These are phyloP conservation scores for Chydorus sphaericus DNA, from an alignment of 2,888 invertebrate species.

Conservation along the genomic window DNA sequence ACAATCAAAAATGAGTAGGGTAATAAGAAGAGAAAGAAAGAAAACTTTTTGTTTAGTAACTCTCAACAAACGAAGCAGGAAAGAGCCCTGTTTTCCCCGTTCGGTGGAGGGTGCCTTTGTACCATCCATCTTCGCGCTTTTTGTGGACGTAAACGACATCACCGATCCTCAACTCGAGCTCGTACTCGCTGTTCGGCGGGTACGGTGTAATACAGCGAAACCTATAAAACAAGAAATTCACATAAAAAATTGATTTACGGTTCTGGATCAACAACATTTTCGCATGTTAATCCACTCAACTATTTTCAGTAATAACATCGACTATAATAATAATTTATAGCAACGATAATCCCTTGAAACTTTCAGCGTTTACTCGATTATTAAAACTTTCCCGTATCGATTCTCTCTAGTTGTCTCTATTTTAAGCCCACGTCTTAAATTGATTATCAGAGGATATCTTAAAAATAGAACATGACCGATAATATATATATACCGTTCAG, in stretches of 20 bases:
- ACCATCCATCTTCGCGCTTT: constrained; percentile 90
- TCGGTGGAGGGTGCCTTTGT: constrained; percentile 76
- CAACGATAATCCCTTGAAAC: no score
- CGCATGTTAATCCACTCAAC: no score
- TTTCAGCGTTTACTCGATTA: no score
- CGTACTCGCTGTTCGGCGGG: constrained; percentile 86
- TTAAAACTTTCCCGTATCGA: no score
- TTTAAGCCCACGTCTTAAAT: no score
- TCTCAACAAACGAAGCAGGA: constrained; percentile 84
- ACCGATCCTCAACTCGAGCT: constrained; percentile 74
- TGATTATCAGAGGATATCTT: no score
- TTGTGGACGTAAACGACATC: constrained; percentile 82
- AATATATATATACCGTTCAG: constrained; percentile 34
- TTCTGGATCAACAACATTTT: background rate
- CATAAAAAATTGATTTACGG: background rate
- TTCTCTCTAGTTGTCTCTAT: no score
- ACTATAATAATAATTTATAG: background rate
- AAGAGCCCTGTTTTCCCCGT: constrained; percentile 87
- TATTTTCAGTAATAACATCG: no score
- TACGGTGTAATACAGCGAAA: constrained; percentile 86
- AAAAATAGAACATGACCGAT: background rate
- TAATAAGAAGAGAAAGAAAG: background rate
- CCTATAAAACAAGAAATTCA: constrained; percentile 32
- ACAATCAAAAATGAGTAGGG: background rate
- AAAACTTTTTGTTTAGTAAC: constrained; percentile 32